Evolutionary conservation across 2,888 invertebrate genomes (phyloP).

Genomic region (Cenopis cana): DNA sequence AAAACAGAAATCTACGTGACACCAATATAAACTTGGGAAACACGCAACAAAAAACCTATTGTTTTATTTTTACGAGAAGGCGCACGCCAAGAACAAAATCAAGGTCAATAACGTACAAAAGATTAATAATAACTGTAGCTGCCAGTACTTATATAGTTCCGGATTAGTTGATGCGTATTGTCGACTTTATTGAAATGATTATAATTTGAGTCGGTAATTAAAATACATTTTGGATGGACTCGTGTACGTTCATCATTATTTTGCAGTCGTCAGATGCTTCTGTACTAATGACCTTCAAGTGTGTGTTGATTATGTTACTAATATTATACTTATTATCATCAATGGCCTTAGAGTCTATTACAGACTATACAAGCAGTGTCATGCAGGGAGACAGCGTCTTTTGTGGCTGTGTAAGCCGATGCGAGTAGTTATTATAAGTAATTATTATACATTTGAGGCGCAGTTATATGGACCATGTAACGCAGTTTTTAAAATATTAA

Average conservation of each 20-base stretch:
- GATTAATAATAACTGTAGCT: constrained; percentile 35
- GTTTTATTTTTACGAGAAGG: constrained; percentile 40
- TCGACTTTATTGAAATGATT: not conserved
- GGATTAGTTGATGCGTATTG: not conserved
- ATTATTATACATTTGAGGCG: too few relatives aligned
- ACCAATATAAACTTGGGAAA: constrained; percentile 41
- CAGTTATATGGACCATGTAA: too few relatives aligned
- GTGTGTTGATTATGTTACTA: not conserved
- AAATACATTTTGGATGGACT: not conserved
- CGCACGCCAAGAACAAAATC: constrained; percentile 44
- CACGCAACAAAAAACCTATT: constrained; percentile 45
- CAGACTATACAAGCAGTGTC: too few relatives aligned
- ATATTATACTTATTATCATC: too few relatives aligned
- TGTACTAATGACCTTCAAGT: not conserved
- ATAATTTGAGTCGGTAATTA: not conserved
- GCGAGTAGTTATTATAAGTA: too few relatives aligned
- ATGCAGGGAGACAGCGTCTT: too few relatives aligned
- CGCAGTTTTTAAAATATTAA: too few relatives aligned
- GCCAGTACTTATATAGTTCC: constrained; percentile 26
- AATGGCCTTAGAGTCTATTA: too few relatives aligned
- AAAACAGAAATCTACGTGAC: constrained; percentile 41
- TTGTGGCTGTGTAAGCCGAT: too few relatives aligned
- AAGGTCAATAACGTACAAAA: constrained; percentile 44
- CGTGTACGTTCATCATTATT: not conserved
- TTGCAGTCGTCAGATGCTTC: not conserved